Conservation (phyloP, 2,888 invertebrate species). For the Lissocephala sabroskyi region DNA sequence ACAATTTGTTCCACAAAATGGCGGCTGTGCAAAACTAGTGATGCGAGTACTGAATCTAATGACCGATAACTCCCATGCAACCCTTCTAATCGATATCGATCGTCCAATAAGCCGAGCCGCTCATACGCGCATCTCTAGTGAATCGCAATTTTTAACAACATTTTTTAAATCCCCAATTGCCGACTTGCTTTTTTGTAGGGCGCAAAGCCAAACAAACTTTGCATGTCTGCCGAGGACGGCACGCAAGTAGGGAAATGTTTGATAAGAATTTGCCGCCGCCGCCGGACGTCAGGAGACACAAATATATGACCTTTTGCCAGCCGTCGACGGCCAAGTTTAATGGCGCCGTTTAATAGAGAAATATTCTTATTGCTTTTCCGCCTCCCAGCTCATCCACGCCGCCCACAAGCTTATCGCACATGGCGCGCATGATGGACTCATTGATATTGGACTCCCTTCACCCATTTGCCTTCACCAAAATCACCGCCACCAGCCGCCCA, state of each 20-base stretch:
- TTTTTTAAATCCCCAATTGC: too few relatives aligned
- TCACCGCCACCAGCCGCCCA: slow-evolving; percentile 75
- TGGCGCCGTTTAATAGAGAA: slow-evolving; percentile 11
- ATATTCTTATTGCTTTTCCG: neutral
- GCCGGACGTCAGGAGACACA: too few relatives aligned
- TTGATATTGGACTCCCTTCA: slow-evolving; percentile 79
- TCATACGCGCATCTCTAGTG: too few relatives aligned
- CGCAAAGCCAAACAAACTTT: neutral
- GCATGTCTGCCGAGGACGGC: neutral
- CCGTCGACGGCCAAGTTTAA: slow-evolving; percentile 53
- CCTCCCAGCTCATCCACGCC: slow-evolving; percentile 74
- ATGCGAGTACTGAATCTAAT: too few relatives aligned
- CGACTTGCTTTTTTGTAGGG: neutral
- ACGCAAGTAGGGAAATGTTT: too few relatives aligned
- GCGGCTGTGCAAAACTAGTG: too few relatives aligned
- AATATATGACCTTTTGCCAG: slow-evolving; percentile 52
- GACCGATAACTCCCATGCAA: too few relatives aligned
- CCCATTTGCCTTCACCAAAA: slow-evolving; percentile 79
- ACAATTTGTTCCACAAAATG: too few relatives aligned
- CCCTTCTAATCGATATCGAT: too few relatives aligned
- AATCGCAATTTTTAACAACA: too few relatives aligned
- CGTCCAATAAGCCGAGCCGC: too few relatives aligned
- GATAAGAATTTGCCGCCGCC: too few relatives aligned
- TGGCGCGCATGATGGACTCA: slow-evolving; percentile 84
- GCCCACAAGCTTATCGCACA: slow-evolving; percentile 77